These are phyloP conservation scores for Ormyrus thymus DNA, from an alignment of 2,888 invertebrate species.

Conservation along the genomic window DNA sequence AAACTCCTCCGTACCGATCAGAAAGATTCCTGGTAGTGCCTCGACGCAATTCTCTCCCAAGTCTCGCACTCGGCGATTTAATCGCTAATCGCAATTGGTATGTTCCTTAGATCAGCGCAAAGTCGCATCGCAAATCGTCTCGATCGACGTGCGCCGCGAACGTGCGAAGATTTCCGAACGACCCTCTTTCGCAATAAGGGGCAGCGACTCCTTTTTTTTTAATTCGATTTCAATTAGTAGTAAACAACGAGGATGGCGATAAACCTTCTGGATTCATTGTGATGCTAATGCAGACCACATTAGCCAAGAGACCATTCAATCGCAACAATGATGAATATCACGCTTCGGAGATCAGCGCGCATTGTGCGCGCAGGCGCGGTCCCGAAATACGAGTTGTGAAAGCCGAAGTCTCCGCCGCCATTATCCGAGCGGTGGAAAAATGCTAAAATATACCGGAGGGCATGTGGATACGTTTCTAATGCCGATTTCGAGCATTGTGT, in stretches of 20 bases:
- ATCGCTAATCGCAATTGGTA: constrained; percentile 32
- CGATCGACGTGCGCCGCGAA: constrained; percentile 11
- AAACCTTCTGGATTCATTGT: constrained; percentile 31
- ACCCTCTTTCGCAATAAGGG: background rate
- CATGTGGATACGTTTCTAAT: no score
- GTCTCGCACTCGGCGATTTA: constrained; percentile 5
- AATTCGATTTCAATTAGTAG: constrained; percentile 33
- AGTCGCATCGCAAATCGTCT: background rate
- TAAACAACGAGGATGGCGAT: constrained; percentile 36
- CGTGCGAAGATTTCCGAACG: constrained; percentile 21
- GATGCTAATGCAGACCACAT: constrained; percentile 36
- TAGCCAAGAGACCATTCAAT: constrained; percentile 30
- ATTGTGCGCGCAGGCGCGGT: constrained; percentile 1
- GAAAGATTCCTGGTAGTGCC: no score
- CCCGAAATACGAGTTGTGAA: constrained; percentile 35
- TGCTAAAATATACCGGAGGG: background rate
- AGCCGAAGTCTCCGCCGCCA: background rate
- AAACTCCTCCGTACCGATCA: no score
- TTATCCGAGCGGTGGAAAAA: background rate
- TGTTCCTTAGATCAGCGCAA: background rate
- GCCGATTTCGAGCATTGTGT: no score
- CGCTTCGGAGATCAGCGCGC: constrained; percentile 33
- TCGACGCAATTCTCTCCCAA: background rate
- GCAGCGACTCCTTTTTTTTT: background rate
- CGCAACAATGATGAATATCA: constrained; percentile 43